Conservation (phyloP, 2,113 vertebrate genomes). For the Clarias gariepinus region DNA sequence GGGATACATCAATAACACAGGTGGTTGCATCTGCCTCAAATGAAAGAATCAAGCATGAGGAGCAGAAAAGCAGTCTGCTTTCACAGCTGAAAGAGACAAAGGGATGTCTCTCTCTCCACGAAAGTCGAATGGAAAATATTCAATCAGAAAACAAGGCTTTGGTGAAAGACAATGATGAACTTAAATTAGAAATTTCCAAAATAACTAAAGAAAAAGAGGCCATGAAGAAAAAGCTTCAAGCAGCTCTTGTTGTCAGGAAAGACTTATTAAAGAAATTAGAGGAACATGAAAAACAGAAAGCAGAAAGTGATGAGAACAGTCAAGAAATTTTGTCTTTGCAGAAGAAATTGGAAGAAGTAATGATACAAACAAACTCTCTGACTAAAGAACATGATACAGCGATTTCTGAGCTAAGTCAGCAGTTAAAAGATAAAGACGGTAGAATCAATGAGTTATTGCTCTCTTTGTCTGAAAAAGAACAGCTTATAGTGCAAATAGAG, state of each 20-base stretch:
- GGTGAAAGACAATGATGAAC: slow-evolving; percentile 64
- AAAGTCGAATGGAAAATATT: slow-evolving; percentile 55
- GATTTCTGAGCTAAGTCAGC: slow-evolving; percentile 64
- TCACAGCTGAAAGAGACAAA: slow-evolving; percentile 68
- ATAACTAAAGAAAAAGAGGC: slow-evolving; percentile 78
- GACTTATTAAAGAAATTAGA: slow-evolving; percentile 80
- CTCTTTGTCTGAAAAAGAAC: slow-evolving; percentile 58
- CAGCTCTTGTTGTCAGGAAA: slow-evolving; percentile 77
- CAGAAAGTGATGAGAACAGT: slow-evolving; percentile 63
- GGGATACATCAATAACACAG: slow-evolving; percentile 75
- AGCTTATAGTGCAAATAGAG: slow-evolving; percentile 58
- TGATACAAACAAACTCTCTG: slow-evolving; percentile 57
- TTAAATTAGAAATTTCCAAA: slow-evolving; percentile 67
- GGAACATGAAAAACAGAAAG: slow-evolving; percentile 69
- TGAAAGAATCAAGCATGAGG: slow-evolving; percentile 73
- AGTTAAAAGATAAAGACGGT: slow-evolving; percentile 68
- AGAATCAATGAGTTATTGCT: slow-evolving; percentile 60
- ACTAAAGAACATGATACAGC: slow-evolving; percentile 62
- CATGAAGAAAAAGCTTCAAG: slow-evolving; percentile 83
- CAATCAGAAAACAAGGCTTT: slow-evolving; percentile 64
- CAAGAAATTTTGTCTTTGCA: slow-evolving; percentile 61
- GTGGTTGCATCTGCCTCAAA: slow-evolving; percentile 76
- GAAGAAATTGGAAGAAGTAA: slow-evolving; percentile 62
- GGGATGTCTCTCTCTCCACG: slow-evolving; percentile 55
- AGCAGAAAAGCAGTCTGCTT: slow-evolving; percentile 67